Conservation (phyloP, 2,797 vertebrate species). For the Phoxinus dragarum region DNA sequence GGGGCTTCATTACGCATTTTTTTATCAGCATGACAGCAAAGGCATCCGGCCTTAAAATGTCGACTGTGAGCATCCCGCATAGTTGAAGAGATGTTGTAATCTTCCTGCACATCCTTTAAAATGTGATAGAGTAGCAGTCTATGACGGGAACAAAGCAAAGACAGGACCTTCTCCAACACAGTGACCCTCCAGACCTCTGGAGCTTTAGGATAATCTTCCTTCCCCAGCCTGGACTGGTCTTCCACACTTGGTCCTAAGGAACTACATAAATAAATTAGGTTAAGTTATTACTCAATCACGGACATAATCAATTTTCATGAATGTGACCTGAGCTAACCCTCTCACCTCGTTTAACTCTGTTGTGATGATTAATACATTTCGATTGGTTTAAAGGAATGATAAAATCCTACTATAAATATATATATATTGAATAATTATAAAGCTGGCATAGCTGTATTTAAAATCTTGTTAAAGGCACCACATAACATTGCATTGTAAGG, state of each 20-base stretch:
- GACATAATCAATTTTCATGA: not conserved
- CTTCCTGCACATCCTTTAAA: conserved; percentile 87
- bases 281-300: conserved; percentile 55
- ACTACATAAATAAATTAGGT: conserved; percentile 84
- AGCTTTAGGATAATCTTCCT: conserved; percentile 78
- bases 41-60: conserved; percentile 74
- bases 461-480: not conserved
- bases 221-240: conserved; percentile 64
- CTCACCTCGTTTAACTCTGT: not conserved
- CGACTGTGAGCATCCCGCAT: conserved; percentile 73
- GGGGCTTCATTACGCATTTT: conserved; percentile 68
- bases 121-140: conserved; percentile 88
- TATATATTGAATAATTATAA: not conserved
- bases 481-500: not conserved
- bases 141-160: conserved; percentile 89
- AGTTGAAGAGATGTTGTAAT: conserved; percentile 75
- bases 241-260: conserved; percentile 80
- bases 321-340: not conserved
- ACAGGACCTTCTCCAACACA: conserved; percentile 87
- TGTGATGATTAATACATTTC: not conserved
- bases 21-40: conserved; percentile 77
- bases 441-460: not conserved
- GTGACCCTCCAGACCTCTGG: conserved; percentile 77
- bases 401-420: not conserved
- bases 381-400: not conserved